These are phyloP conservation scores for Dasyornis broadbenti DNA, from an alignment of 2,113 vertebrate genomes.

Conservation along the genomic window DNA sequence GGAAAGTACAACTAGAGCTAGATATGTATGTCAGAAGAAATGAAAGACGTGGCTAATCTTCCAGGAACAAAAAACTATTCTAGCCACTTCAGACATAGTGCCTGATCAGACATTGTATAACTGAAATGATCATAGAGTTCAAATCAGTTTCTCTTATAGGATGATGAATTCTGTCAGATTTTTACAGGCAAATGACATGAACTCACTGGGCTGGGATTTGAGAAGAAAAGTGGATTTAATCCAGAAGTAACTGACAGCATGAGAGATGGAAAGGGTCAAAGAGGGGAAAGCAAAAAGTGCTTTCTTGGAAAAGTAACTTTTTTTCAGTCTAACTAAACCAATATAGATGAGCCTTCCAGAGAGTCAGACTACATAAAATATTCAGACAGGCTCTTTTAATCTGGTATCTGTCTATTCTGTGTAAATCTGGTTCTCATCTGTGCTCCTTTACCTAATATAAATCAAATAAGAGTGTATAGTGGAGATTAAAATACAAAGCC, in stretches of 20 bases:
- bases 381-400: slow-evolving; percentile 34
- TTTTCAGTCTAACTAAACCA: neutral
- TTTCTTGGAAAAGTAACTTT: slow-evolving; percentile 28
- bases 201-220: neutral
- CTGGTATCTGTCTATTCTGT: neutral
- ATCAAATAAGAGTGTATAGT: neutral
- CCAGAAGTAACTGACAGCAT: slow-evolving; percentile 16
- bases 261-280: slow-evolving; percentile 9
- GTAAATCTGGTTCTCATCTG: slow-evolving; percentile 31
- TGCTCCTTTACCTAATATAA: neutral
- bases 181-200: slow-evolving; percentile 1
- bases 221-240: slow-evolving; percentile 32
- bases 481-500: neutral
- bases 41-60: neutral
- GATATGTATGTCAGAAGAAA: neutral
- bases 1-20: neutral
- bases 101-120: neutral
- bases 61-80: neutral
- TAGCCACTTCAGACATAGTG: neutral
- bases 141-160: neutral
- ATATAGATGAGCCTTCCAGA: neutral
- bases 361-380: slow-evolving; percentile 36
- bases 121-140: neutral
- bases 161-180: neutral
- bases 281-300: neutral